Evolutionary conservation across 2,888 invertebrate genomes (phyloP).

Genomic region (Cheilosia variabilis): DNA sequence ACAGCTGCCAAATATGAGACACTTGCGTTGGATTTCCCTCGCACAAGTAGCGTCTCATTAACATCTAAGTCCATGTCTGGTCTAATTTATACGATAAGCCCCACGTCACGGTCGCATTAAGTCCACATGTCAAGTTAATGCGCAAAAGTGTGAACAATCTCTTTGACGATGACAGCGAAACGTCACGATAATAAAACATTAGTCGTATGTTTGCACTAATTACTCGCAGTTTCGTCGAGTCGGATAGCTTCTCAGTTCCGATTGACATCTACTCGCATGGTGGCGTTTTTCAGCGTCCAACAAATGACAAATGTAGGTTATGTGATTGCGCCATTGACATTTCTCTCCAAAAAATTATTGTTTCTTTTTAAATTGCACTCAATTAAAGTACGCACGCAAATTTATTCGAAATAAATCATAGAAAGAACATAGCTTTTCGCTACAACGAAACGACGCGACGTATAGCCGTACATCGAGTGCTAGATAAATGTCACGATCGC

Average conservation of each 20-base stretch:
- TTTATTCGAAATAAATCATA: constrained; percentile 66
- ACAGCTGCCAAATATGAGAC: constrained; percentile 16
- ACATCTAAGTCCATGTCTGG: constrained; percentile 16
- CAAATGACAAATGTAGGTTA: constrained; percentile 12
- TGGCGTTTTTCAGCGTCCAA: not conserved
- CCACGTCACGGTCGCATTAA: constrained; percentile 21
- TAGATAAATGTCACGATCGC: constrained; percentile 61
- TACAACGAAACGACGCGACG: not conserved
- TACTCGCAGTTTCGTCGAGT: constrained; percentile 24
- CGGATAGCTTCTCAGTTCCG: not conserved
- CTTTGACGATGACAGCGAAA: constrained; percentile 1
- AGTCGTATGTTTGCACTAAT: constrained; percentile 42
- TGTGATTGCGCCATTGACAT: constrained; percentile 42
- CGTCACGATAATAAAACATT: constrained; percentile 31
- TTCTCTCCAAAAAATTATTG: constrained; percentile 18
- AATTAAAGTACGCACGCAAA: constrained; percentile 60
- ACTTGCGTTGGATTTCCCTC: not conserved
- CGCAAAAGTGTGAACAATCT: constrained; percentile 39
- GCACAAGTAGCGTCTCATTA: not conserved
- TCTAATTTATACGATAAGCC: constrained; percentile 48
- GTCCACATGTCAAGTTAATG: constrained; percentile 47
- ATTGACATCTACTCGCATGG: constrained; percentile 22
- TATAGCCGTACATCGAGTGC: not conserved
- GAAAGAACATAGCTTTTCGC: constrained; percentile 3
- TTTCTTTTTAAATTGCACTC: constrained; percentile 31